Evolutionary conservation across 1,140 invertebrate species (phyloP), one percentile per base, ranked within the genome.

Genomic region (Coelopa frigida): DNA sequence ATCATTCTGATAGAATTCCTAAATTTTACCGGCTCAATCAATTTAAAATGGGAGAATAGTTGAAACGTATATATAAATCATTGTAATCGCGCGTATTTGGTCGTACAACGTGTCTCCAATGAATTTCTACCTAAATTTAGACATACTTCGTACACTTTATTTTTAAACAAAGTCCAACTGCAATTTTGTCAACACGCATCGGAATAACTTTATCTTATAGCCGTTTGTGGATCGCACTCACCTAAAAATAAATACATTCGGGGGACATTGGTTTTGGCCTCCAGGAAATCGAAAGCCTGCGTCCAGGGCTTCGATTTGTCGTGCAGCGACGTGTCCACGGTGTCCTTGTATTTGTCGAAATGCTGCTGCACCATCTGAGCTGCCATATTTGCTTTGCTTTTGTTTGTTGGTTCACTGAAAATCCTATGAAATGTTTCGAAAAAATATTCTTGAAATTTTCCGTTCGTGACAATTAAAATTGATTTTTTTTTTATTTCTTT

Each of bases 251-350:
- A 24, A 29, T 50, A 50, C 10, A 50, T 14, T 41, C 43, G 40
- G 2, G 43, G 48, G 17, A 50, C 31, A 44, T 46, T 46, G 31
- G 48, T 50, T 36, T 50, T 50, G 29, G 37, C 15, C 29, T 50
- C 48, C 2, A 46, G 23, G 15, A 41, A 18, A 3, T 50, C 43
- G 23, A 50, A 50, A 31, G 31, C 37, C 35, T 45, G 37, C 7
- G 37, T 41, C 48, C 48, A 50, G 8, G 48, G 48, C 21, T 50
- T 50, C n/a, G 43, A 41, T n/a, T 26, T 31, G 38, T 50, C 48
- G 14, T 42, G 24, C 17, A 50, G 44, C 11, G 48, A 39, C 24
- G 33, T 24, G 14, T 50, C 43, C 14, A 50, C 22, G 7, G 38
- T 27, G 15, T 44, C 27, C 21, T 44, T 44, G 33, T 50, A 50